Base-by-base conservation (phyloP, 2,113 vertebrate genomes). In the Phalacrocorax brasilianus region DNA sequence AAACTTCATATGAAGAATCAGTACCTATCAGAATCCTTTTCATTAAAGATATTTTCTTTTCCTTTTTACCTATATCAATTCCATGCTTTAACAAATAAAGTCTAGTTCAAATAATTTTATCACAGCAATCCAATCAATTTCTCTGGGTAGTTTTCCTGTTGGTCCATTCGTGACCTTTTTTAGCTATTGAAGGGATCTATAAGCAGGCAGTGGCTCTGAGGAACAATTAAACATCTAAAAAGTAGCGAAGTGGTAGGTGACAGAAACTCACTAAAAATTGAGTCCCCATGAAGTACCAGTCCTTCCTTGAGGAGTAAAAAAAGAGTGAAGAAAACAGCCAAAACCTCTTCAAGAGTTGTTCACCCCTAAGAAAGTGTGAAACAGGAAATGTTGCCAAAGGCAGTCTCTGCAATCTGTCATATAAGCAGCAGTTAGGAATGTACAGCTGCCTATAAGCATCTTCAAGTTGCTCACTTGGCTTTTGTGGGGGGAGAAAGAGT, bases 381-480 rank as follows among this genome's bases (percentile, higher is more conserved):
- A 86, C 88, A 81, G 50, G 62, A 88, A 93, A 71, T 67, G 27
- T 80, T 96, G 78, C 92, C 93, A 84, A 88, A 95, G 62, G 81
- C 95, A 85, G 65, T 80, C 33, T 95, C 75, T 84, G 62, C 80
- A 97, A 72, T 96, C 49, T 85, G 89, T 92, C 84, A 59, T 72
- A 79, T 20, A 72, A 74, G 73, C 38, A 93, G 53, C 33, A 78
- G 70, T 83, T 80, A 89, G 79, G 74, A 97, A 97, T 83, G 91
- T 91, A 92, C 61, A 91, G 85, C 67, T 97, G 82, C 80, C 93
- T 88, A 85, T 81, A 96, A 92, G 94, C 88, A 40, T 49, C 45
- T 68, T 94, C 88, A 91, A 85, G 65, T 95, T 97, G 50, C 32
- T 91, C 71, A 88, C 61, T 89, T 97, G 86, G 82, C 49, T 89